Conservation (phyloP, 1,140 invertebrate species). For the Aphis craccivora region DNA sequence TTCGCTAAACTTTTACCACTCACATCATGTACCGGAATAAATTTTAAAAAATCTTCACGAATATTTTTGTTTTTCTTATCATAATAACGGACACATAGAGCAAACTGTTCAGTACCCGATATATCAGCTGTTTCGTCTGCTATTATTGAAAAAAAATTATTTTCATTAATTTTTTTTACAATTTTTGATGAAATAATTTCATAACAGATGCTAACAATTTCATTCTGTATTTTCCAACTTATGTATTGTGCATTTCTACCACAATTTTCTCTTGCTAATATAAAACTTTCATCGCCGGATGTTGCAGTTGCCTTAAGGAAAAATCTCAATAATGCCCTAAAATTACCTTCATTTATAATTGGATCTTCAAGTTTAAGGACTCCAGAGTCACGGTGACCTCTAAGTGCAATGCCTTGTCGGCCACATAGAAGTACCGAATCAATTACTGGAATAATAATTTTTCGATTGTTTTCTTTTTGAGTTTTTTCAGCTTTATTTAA, state of each 20-base stretch:
- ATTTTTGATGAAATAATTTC: constrained; percentile 58
- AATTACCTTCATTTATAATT: too few relatives aligned
- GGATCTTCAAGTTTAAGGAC: too few relatives aligned
- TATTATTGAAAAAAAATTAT: constrained; percentile 57
- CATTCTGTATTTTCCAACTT: constrained; percentile 60
- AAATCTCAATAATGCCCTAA: too few relatives aligned
- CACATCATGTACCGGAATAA: constrained; percentile 61
- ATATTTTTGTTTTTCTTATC: constrained; percentile 39
- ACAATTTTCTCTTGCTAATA: constrained; percentile 58
- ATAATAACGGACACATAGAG: constrained; percentile 60
- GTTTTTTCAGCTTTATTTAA: too few relatives aligned
- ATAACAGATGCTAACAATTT: constrained; percentile 59
- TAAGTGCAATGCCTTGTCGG: too few relatives aligned
- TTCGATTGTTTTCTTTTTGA: too few relatives aligned
- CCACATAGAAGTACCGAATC: too few relatives aligned
- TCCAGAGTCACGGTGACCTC: too few relatives aligned
- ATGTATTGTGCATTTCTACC: constrained; percentile 53
- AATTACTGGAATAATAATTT: too few relatives aligned
- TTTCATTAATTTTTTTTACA: background rate
- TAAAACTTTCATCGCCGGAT: constrained; percentile 50
- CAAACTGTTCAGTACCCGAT: constrained; percentile 59
- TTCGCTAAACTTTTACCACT: constrained; percentile 59
- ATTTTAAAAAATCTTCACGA: constrained; percentile 60
- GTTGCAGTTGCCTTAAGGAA: too few relatives aligned
- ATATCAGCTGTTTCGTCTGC: constrained; percentile 59